Conservation (phyloP, 2,113 vertebrate species). For the Gobiocypris rarus region DNA sequence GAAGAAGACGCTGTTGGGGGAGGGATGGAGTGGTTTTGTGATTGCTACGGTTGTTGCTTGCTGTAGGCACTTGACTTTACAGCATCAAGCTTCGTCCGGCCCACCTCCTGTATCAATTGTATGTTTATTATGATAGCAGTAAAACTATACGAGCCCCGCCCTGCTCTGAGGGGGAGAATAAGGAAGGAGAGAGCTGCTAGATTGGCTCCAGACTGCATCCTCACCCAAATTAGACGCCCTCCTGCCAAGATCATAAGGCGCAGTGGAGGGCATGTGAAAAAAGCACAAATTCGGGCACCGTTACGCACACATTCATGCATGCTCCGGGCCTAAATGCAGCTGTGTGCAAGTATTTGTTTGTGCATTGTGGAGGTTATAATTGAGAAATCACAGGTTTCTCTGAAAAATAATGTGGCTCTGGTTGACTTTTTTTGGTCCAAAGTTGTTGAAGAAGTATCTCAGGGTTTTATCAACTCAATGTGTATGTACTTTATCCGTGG, state of each 20-base stretch:
- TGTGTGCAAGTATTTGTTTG: constrained; percentile 34
- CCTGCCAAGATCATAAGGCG: constrained; percentile 51
- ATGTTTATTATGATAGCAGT: constrained; percentile 62
- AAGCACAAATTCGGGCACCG: not conserved
- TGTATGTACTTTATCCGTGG: not conserved
- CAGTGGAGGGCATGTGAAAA: constrained; percentile 47
- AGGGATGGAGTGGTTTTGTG: constrained; percentile 20
- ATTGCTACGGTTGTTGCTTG: constrained; percentile 53
- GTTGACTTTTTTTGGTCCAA: not conserved
- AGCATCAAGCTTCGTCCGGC: constrained; percentile 45
- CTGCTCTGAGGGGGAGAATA: constrained; percentile 19
- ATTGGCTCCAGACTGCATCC: constrained; percentile 53
- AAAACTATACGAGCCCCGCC: constrained; percentile 56
- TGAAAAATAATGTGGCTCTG: not conserved
- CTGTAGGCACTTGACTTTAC: constrained; percentile 60
- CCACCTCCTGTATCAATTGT: constrained; percentile 57
- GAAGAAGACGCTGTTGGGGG: constrained; percentile 20
- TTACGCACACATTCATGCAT: constrained; percentile 9
- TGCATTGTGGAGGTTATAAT: constrained; percentile 15
- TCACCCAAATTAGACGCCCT: constrained; percentile 51
- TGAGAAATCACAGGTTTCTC: constrained; percentile 21
- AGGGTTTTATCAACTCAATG: not conserved
- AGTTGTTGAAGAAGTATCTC: constrained; percentile 14
- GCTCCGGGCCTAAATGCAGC: constrained; percentile 38
- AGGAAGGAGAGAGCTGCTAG: not conserved